A percentile compares a stretch with the other conserved stretches of the same genome.
Conservation (phyloP, 2,797 vertebrate genomes). For the Pogoniulus pusillus region DNA sequence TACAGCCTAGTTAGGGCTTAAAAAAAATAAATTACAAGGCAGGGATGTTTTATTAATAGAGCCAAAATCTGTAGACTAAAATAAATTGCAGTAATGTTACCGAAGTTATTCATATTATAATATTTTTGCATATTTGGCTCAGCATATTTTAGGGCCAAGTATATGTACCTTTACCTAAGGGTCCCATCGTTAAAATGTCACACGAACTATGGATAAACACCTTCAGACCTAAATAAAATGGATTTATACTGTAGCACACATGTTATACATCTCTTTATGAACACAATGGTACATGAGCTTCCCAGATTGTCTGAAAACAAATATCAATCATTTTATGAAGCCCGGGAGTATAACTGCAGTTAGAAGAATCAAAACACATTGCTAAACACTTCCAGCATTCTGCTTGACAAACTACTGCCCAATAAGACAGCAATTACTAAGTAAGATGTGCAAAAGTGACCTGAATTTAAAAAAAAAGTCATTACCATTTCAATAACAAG, state of each 20-base stretch:
- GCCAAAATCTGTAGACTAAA: background rate
- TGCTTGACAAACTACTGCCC: slow-evolving; percentile 4
- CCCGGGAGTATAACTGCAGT: background rate
- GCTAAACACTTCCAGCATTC: slow-evolving; percentile 26
- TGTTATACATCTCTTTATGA: background rate
- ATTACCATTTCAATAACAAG: background rate
- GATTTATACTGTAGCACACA: background rate
- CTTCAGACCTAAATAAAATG: background rate
- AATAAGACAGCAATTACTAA: background rate
- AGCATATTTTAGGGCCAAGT: background rate
- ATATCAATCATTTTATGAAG: background rate
- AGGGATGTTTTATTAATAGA: background rate
- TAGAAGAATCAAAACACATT: background rate
- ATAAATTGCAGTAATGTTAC: background rate
- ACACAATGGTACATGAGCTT: background rate
- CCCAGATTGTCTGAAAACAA: background rate
- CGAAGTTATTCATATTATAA: background rate
- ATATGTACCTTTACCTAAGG: background rate
- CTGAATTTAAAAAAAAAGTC: background rate
- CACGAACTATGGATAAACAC: background rate
- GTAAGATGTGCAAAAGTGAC: background rate
- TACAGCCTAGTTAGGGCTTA: background rate
- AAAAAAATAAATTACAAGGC: too few species aligned
- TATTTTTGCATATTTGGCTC: background rate
- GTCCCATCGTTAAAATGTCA: fast-evolving